These are phyloP conservation scores for Agonopterix alstromeriana DNA, from an alignment of 2,888 invertebrate species.

Conservation along the genomic window DNA sequence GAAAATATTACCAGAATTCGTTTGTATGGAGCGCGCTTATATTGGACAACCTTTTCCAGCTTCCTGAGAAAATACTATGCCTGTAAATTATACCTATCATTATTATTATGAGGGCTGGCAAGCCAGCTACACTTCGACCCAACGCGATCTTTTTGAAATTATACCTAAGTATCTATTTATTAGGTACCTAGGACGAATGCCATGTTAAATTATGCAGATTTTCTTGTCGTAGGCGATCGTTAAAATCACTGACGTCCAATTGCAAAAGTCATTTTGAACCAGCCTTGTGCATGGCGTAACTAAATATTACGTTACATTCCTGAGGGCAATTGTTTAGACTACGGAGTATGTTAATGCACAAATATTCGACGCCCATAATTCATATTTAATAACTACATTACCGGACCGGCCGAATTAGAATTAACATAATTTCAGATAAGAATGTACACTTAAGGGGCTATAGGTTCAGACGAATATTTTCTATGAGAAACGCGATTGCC, in stretches of 20 bases:
- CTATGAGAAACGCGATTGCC: too few species aligned
- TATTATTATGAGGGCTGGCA: too few species aligned
- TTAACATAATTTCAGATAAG: neutral
- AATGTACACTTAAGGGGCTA: too few species aligned
- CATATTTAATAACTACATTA: conserved; percentile 16
- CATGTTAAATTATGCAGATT: conserved; percentile 10
- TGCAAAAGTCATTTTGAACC: conserved; percentile 13
- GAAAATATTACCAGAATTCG: too few species aligned
- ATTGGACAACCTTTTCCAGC: too few species aligned
- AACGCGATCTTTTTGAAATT: too few species aligned
- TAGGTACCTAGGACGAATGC: conserved; percentile 11
- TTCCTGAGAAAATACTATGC: too few species aligned
- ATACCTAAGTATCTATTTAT: too few species aligned
- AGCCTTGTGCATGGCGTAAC: conserved; percentile 13
- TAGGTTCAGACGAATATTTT: too few species aligned
- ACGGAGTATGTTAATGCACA: conserved; percentile 24
- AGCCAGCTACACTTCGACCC: too few species aligned
- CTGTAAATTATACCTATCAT: too few species aligned
- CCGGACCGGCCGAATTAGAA: conserved; percentile 1
- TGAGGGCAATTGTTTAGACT: conserved; percentile 27
- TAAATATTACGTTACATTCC: conserved; percentile 23
- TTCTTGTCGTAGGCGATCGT: conserved; percentile 14
- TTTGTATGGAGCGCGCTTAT: too few species aligned
- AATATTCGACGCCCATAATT: conserved; percentile 28
- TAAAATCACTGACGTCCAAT: conserved; percentile 16